Conservation (phyloP, 1,140 invertebrate genomes). For the Drosophila equinoxialis region DNA sequence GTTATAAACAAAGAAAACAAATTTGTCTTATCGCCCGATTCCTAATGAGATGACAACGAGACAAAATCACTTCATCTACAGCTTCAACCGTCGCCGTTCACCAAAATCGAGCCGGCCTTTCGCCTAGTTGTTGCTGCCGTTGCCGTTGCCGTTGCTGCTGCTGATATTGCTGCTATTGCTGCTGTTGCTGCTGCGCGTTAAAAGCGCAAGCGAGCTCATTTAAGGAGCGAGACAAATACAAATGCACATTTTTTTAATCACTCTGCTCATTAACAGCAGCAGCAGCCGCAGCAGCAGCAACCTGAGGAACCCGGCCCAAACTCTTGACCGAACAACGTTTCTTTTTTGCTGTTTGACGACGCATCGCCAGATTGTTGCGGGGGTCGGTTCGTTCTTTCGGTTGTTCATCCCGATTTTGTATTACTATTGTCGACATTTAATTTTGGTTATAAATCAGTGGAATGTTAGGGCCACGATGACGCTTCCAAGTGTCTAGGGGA, state of each 20-base stretch:
- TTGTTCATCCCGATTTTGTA: constrained; percentile 30
- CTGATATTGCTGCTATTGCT: constrained; percentile 32
- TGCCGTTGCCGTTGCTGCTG: constrained; percentile 21
- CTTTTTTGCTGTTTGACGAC: too few relatives aligned
- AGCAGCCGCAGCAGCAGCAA: background rate
- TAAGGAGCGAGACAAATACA: constrained; percentile 81
- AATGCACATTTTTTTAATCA: constrained; percentile 82
- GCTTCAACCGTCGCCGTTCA: constrained; percentile 1
- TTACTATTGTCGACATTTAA: constrained; percentile 57
- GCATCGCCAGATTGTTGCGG: constrained; percentile 10
- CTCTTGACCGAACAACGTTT: background rate
- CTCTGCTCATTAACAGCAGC: constrained; percentile 72
- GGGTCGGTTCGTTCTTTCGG: constrained; percentile 25
- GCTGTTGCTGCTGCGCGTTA: constrained; percentile 58
- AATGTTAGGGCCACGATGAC: constrained; percentile 24
- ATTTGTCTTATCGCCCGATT: constrained; percentile 82
- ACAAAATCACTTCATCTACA: constrained; percentile 67
- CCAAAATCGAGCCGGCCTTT: background rate
- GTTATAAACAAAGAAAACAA: constrained; percentile 82
- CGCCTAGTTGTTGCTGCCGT: constrained; percentile 3
- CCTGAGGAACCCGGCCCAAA: background rate
- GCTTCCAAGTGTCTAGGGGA: constrained; percentile 34
- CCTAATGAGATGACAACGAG: constrained; percentile 82
- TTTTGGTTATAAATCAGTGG: constrained; percentile 57
- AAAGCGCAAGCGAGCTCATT: constrained; percentile 74